These are phyloP conservation scores for Charina bottae DNA, from an alignment of 2,113 vertebrate genomes.

Conservation along the genomic window DNA sequence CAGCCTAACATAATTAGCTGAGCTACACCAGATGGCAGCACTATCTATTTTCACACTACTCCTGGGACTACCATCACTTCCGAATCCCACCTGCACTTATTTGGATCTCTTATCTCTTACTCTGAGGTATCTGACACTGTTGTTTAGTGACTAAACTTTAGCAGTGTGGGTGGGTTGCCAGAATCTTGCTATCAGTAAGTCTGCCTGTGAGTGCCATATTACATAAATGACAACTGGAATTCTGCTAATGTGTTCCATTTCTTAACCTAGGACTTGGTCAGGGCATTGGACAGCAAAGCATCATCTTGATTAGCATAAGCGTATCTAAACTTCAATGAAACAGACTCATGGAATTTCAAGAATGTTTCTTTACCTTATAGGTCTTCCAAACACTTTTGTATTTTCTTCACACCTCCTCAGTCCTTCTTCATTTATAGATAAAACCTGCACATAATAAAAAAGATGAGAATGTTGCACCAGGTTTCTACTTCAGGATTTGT, in stretches of 20 bases:
- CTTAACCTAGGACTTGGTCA: background rate
- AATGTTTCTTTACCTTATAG: conserved; percentile 83
- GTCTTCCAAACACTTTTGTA: conserved; percentile 90
- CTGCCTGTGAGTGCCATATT: background rate
- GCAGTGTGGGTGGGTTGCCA: background rate
- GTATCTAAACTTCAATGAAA: background rate
- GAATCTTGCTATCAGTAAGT: background rate
- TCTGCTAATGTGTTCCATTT: background rate
- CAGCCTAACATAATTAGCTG: background rate
- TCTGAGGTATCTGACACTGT: background rate
- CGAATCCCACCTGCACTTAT: background rate
- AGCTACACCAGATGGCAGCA: background rate
- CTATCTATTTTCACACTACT: background rate
- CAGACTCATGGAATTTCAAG: background rate
- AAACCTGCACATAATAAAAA: conserved; percentile 74
- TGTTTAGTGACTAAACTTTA: background rate
- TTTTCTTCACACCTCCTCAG: conserved; percentile 92
- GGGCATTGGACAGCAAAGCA: background rate
- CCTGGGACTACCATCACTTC: background rate
- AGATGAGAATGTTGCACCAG: background rate
- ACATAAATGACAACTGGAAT: background rate
- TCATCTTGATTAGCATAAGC: background rate
- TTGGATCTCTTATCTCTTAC: background rate
- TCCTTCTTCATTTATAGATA: conserved; percentile 96
- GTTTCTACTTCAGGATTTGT: too few species aligned